Percentiles rank a stretch among this genome's conserved stretches.
These are phyloP conservation scores for Eumerus sabulonum DNA, from an alignment of 2,888 invertebrate genomes.

Conservation along the genomic window DNA sequence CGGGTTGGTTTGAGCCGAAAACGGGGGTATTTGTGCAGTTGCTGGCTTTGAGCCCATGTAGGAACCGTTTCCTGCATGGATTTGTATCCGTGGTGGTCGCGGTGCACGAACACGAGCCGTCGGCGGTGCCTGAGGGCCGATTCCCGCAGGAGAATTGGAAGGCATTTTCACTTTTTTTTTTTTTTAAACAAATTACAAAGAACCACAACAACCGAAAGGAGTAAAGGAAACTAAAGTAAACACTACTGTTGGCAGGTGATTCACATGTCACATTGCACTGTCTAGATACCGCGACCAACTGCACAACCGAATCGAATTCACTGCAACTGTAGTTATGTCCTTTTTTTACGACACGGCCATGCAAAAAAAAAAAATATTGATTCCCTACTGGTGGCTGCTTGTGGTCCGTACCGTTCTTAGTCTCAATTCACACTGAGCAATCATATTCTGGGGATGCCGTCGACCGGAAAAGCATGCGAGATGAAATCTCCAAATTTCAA, in stretches of 20 bases:
- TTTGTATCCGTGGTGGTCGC: slow-evolving; percentile 76
- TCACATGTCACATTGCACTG: slow-evolving; percentile 54
- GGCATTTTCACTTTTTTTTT: slow-evolving; percentile 12
- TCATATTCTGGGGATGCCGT: slow-evolving; percentile 35
- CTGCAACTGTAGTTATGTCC: neutral
- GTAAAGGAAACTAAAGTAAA: slow-evolving; percentile 3
- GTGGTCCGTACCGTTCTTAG: slow-evolving; percentile 40
- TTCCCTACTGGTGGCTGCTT: slow-evolving; percentile 1
- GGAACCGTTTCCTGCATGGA: slow-evolving; percentile 72
- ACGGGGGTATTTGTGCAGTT: slow-evolving; percentile 72
- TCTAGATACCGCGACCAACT: neutral
- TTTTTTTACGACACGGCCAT: slow-evolving; percentile 20
- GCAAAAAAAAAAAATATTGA: slow-evolving; percentile 3
- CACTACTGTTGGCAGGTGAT: neutral
- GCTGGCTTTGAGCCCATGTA: slow-evolving; percentile 73
- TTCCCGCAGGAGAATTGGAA: slow-evolving; percentile 34
- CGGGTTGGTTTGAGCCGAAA: slow-evolving; percentile 73
- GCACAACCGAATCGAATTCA: too few relatives aligned
- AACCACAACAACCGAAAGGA: neutral
- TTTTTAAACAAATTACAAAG: slow-evolving; percentile 1
- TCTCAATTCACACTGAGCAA: slow-evolving; percentile 50
- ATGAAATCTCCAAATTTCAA: slow-evolving; percentile 53
- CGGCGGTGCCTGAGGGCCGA: slow-evolving; percentile 66
- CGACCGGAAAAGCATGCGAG: slow-evolving; percentile 36
- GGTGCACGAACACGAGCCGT: slow-evolving; percentile 72